Evolutionary conservation across 1,140 invertebrate species (phyloP), one percentile per base, ranked within the genome.

Genomic region (Holotrichia oblita): DNA sequence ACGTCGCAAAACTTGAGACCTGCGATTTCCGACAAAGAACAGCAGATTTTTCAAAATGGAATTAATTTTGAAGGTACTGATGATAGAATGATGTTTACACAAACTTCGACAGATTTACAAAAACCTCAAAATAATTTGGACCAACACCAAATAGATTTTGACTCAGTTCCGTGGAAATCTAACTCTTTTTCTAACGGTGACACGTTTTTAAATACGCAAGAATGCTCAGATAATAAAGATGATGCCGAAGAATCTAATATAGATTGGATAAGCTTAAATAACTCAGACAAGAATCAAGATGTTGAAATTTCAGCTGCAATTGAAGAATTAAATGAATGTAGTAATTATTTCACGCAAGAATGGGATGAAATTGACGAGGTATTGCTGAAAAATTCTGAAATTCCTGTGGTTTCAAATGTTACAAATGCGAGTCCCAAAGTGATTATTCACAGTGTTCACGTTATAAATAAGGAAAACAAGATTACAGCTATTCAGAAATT

Each of bases 291-390:
- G 17, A 59, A n/a, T 20, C 20, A 79, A 4, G 77, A 69, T 17
- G 59, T 59, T 6, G 77, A 77, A 17, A 9, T 77, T 6, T 20
- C 59, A 0, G 41, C n/a, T 10, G 61, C 61, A 10, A 40, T 77
- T 20, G 27, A 77, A 41, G 77, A 72, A 0, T 24, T 77, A 6
- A 44, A 44, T 14, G 61, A 40, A 10, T 77, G 40, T n/a, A 77
- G 77, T 40, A 61, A 40, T 40, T 77, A 77, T 77, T 77, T 77
- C 14, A 72, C 77, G 17, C 40, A 77, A 77, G 44, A 69, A 10
- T 77, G 77, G 77, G 77, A 69, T 10, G 61, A 69, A 27, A 34
- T 61, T 12, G 17, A 2, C 6, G 40, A 74, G n/a, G 10, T 6
- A 40, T 40, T 42, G 34, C 4, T 1, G 27, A 10, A 69, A 10